These are phyloP conservation scores for Callopanchax toddi DNA, from an alignment of 2,113 vertebrate genomes.

Conservation along the genomic window DNA sequence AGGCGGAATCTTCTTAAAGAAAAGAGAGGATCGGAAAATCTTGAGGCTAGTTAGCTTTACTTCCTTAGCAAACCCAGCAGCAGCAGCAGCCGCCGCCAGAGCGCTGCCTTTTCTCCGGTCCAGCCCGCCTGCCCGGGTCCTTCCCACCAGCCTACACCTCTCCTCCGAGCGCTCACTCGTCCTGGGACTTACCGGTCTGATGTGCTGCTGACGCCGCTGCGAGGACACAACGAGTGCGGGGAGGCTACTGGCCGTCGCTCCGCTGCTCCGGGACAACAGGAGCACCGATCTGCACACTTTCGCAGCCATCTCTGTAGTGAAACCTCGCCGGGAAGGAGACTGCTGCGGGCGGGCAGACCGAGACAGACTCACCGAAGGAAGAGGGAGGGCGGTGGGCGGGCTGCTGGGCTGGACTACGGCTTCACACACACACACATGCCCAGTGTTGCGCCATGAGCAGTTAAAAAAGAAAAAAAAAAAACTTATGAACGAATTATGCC, in stretches of 20 bases:
- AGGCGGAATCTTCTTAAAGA: slow-evolving; percentile 16
- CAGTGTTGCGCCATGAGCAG: slow-evolving; percentile 68
- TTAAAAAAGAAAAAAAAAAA: neutral
- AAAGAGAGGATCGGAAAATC: slow-evolving; percentile 32
- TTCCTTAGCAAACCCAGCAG: slow-evolving; percentile 71
- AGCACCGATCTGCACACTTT: slow-evolving; percentile 84
- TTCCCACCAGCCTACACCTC: slow-evolving; percentile 44
- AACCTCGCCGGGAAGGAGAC: slow-evolving; percentile 77
- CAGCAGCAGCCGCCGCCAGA: slow-evolving; percentile 13
- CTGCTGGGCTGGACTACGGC: slow-evolving; percentile 75
- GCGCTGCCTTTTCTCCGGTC: too few species aligned
- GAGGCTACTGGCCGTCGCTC: slow-evolving; percentile 75
- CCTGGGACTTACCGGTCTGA: slow-evolving; percentile 82
- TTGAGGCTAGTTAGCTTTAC: slow-evolving; percentile 76
- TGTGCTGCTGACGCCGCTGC: slow-evolving; percentile 77
- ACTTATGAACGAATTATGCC: neutral
- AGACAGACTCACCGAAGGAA: slow-evolving; percentile 69
- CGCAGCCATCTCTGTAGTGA: slow-evolving; percentile 84
- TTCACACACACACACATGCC: slow-evolving; percentile 69
- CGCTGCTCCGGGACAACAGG: slow-evolving; percentile 82
- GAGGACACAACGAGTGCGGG: slow-evolving; percentile 78
- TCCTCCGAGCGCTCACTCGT: slow-evolving; percentile 30
- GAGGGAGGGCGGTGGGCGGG: slow-evolving; percentile 74
- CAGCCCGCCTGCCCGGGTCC: slow-evolving; percentile 7
- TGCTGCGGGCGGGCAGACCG: slow-evolving; percentile 80